A percentile compares a stretch with the other conserved stretches of the same genome.
These are phyloP conservation scores for Bruchidius siliquastri DNA, from an alignment of 2,888 invertebrate genomes.

Conservation along the genomic window DNA sequence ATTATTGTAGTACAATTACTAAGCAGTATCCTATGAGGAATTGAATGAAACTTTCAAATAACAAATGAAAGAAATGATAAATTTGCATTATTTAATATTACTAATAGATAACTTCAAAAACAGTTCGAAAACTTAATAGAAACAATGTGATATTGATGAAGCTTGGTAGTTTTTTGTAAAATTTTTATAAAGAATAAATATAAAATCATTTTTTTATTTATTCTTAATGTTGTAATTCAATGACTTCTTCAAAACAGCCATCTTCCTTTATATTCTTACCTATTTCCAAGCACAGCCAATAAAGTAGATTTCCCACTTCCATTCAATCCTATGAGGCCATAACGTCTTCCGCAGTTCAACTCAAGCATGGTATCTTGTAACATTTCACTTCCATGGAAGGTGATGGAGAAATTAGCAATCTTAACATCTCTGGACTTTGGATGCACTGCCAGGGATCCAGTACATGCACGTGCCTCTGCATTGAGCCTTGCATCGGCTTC, in stretches of 20 bases:
- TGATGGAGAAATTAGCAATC: constrained; percentile 93
- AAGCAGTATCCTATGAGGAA: too few species aligned
- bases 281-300: constrained; percentile 80
- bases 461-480: constrained; percentile 89
- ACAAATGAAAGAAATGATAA: too few species aligned
- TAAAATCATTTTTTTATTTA: too few species aligned
- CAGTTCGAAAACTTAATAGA: too few species aligned
- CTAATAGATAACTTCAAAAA: too few species aligned
- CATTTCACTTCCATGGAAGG: constrained; percentile 96
- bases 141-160: too few species aligned
- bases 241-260: not conserved
- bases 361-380: constrained; percentile 94
- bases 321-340: constrained; percentile 95
- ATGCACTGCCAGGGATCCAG: constrained; percentile 92
- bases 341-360: constrained; percentile 94
- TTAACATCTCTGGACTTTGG: constrained; percentile 94
- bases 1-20: too few species aligned
- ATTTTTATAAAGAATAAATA: too few species aligned
- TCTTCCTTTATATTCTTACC: not conserved
- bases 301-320: constrained; percentile 98
- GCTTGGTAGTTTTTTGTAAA: too few species aligned
- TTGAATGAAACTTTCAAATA: too few species aligned
- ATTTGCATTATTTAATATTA: too few species aligned
- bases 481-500: constrained; percentile 89
- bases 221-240: too few species aligned